Evolutionary conservation across 2,888 invertebrate genomes (phyloP).

Genomic region (Hyppa rectilinea): DNA sequence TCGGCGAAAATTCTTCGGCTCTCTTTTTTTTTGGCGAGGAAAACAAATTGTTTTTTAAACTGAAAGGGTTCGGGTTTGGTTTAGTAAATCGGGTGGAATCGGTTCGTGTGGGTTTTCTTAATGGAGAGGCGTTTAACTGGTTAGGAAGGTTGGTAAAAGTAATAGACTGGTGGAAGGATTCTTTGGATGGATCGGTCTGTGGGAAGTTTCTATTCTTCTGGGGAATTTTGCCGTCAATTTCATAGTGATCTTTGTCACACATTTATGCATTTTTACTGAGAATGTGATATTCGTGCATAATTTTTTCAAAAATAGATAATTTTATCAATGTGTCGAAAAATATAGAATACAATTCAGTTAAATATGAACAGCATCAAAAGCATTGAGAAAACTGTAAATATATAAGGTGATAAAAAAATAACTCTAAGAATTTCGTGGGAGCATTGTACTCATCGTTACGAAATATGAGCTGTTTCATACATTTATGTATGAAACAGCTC

Average conservation of each 20-base stretch:
- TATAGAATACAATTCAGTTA: background rate
- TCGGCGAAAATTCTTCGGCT: conserved; percentile 74
- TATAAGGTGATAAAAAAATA: no score
- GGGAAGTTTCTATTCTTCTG: no score
- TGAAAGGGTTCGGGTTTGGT: conserved; percentile 48
- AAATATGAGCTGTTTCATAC: no score
- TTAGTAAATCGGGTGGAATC: conserved; percentile 44
- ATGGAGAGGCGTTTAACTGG: conserved; percentile 43
- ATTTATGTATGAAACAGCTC: no score
- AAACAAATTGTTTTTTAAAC: conserved; percentile 77
- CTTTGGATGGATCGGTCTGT: conserved; percentile 4
- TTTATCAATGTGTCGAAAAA: no score
- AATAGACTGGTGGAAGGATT: conserved; percentile 7
- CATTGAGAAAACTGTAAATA: no score
- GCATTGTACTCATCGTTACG: no score
- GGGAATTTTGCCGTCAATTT: background rate
- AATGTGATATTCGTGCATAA: accelerated
- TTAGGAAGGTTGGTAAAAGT: conserved; percentile 12
- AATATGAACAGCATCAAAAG: background rate
- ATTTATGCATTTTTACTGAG: background rate
- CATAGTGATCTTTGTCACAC: background rate
- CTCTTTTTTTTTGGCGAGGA: conserved; percentile 62
- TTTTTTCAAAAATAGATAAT: no score
- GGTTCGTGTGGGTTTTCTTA: conserved; percentile 55
- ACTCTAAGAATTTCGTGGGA: no score